These are phyloP conservation scores for Acanthosepion lycidas DNA, from an alignment of 2,888 invertebrate species.

Conservation along the genomic window DNA sequence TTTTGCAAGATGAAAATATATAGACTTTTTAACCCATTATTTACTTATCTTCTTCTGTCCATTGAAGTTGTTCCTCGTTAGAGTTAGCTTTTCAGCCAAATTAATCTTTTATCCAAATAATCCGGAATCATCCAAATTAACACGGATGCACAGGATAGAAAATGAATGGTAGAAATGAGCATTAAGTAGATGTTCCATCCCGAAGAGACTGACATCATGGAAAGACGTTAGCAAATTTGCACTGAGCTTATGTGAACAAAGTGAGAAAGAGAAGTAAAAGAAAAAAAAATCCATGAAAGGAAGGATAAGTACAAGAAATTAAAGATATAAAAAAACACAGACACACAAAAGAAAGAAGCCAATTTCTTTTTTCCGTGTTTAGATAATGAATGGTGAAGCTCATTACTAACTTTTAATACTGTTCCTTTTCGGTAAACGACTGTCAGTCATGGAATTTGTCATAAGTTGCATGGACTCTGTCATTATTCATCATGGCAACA, in stretches of 20 bases:
- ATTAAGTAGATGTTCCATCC: neutral
- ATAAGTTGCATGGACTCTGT: neutral
- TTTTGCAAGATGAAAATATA: no score
- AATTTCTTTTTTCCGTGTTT: neutral
- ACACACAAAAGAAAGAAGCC: neutral
- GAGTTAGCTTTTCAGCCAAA: constrained; percentile 6
- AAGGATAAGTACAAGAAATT: neutral
- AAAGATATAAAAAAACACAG: no score
- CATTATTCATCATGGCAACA: neutral
- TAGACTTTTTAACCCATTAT: no score
- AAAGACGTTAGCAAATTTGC: neutral
- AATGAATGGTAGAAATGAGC: neutral
- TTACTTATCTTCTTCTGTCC: neutral
- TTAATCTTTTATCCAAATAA: constrained; percentile 6
- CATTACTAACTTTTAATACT: constrained; percentile 12
- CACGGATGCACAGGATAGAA: neutral
- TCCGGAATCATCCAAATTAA: constrained; percentile 9
- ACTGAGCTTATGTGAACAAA: neutral
- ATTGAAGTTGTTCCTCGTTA: neutral
- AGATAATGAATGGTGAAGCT: constrained; percentile 1
- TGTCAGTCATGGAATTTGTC: constrained; percentile 2
- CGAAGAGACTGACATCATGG: neutral
- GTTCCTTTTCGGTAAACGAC: constrained; percentile 21
- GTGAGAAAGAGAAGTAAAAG: neutral
- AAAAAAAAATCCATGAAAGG: neutral